Percentiles rank a stretch among this genome's conserved stretches.
These are phyloP conservation scores for Fukomys damarensis DNA, from an alignment of 2,113 vertebrate genomes.

Conservation along the genomic window DNA sequence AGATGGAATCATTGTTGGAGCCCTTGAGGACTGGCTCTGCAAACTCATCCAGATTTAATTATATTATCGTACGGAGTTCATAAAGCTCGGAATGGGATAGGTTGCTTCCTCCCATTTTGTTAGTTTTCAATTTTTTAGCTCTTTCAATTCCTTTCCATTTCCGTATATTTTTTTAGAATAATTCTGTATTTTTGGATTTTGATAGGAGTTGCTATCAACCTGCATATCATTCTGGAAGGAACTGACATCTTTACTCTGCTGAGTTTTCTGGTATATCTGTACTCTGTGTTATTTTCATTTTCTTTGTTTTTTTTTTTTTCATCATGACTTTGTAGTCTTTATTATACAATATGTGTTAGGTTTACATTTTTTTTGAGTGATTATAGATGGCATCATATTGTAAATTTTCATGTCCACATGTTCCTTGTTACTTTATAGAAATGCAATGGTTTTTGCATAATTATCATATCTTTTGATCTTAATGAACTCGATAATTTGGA, in stretches of 20 bases:
- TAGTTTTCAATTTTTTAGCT: not conserved
- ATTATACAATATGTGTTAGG: not conserved
- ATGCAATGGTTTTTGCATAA: not conserved
- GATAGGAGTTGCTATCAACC: not conserved
- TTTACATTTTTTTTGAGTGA: not conserved
- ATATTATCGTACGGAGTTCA: not conserved
- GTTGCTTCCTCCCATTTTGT: not conserved
- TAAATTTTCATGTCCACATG: not conserved
- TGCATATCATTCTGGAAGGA: not conserved
- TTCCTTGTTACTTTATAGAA: not conserved
- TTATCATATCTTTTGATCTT: not conserved
- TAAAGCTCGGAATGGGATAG: not conserved
- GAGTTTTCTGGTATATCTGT: not conserved
- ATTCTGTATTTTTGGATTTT: not conserved
- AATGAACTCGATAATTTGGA: not conserved
- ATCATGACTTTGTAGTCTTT: not conserved
- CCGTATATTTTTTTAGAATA: not conserved
- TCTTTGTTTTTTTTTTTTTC: not conserved
- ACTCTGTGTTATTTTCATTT: too few relatives aligned
- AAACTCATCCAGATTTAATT: not conserved
- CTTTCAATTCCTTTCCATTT: not conserved
- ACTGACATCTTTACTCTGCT: not conserved
- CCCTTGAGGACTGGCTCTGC: not conserved
- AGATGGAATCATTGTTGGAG: not conserved
- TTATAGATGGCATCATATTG: not conserved